Evolutionary conservation across 1,140 invertebrate species (phyloP).

Genomic region (Caenorhabditis tropicalis): DNA sequence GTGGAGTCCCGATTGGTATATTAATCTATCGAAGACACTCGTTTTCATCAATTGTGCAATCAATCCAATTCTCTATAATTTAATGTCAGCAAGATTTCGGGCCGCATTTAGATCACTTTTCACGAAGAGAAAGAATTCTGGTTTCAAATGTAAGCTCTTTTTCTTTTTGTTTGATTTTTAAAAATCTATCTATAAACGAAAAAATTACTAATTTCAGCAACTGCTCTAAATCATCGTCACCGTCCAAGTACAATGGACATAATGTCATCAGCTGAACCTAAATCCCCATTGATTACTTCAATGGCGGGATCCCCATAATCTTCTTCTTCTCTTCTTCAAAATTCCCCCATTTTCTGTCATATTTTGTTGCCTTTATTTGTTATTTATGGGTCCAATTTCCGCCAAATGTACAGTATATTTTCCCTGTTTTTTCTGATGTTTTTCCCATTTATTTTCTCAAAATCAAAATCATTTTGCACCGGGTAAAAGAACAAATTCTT

Average conservation of each 20-base stretch:
- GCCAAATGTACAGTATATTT: not conserved
- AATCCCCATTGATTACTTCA: slow-evolving; percentile 29
- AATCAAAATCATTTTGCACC: not conserved
- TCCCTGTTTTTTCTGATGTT: not conserved
- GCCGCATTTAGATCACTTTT: slow-evolving; percentile 60
- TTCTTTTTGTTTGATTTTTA: too few relatives aligned
- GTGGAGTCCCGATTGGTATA: slow-evolving; percentile 66
- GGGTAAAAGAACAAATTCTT: slow-evolving; percentile 13
- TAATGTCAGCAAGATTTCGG: slow-evolving; percentile 86
- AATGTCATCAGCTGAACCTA: slow-evolving; percentile 18
- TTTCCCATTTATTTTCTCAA: not conserved
- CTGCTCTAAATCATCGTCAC: not conserved
- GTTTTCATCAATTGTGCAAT: slow-evolving; percentile 73
- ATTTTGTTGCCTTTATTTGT: slow-evolving; percentile 22
- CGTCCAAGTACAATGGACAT: not conserved
- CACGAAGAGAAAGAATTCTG: slow-evolving; percentile 8
- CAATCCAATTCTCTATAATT: slow-evolving; percentile 87
- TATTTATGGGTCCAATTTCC: slow-evolving; percentile 17
- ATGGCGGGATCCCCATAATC: not conserved
- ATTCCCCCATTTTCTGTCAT: not conserved
- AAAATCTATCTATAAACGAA: too few relatives aligned
- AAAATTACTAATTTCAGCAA: slow-evolving; percentile 2
- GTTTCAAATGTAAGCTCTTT: not conserved
- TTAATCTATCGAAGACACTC: slow-evolving; percentile 69
- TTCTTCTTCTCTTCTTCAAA: too few relatives aligned